Percentiles rank a stretch among this genome's conserved stretches.
These are phyloP conservation scores for Epinephelus cyanopodus DNA, from an alignment of 2,113 vertebrate species.

Conservation along the genomic window DNA sequence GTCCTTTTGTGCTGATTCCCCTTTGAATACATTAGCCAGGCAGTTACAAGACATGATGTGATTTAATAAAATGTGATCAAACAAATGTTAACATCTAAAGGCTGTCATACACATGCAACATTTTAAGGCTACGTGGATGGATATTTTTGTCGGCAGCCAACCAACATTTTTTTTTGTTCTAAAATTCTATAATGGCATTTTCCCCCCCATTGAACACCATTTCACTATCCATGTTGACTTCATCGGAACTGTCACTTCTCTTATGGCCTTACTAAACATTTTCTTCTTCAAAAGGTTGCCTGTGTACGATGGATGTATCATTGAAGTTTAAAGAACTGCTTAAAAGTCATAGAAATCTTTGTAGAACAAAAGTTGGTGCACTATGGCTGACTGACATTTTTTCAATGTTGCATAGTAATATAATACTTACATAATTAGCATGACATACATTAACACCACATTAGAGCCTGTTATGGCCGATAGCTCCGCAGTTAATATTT, in stretches of 20 bases:
- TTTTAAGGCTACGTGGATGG: conserved; percentile 18
- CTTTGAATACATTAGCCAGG: conserved; percentile 44
- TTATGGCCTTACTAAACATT: not conserved
- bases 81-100: conserved; percentile 45
- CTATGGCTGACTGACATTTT: not conserved
- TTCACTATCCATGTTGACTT: conserved; percentile 1
- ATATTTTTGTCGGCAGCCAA: conserved; percentile 30
- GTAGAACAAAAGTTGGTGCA: not conserved
- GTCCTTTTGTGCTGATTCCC: conserved; percentile 20
- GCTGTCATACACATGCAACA: conserved; percentile 43
- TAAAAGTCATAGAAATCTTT: not conserved
- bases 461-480: conserved; percentile 11
- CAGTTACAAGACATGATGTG: conserved; percentile 40
- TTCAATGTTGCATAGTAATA: not conserved
- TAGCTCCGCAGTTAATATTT: conserved; percentile 47
- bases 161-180: conserved; percentile 18
- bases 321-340: not conserved
- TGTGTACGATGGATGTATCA: not conserved
- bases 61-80: conserved; percentile 51
- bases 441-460: conserved; percentile 11
- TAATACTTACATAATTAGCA: not conserved
- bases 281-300: not conserved
- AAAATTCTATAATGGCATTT: not conserved
- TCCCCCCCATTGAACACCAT: not conserved
- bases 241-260: conserved; percentile 17